Percentiles rank a stretch among this genome's conserved stretches.
phyloP scores from a whole-genome alignment of 2,888 invertebrate species.

The Oegoconia quadripuncta region DNA sequence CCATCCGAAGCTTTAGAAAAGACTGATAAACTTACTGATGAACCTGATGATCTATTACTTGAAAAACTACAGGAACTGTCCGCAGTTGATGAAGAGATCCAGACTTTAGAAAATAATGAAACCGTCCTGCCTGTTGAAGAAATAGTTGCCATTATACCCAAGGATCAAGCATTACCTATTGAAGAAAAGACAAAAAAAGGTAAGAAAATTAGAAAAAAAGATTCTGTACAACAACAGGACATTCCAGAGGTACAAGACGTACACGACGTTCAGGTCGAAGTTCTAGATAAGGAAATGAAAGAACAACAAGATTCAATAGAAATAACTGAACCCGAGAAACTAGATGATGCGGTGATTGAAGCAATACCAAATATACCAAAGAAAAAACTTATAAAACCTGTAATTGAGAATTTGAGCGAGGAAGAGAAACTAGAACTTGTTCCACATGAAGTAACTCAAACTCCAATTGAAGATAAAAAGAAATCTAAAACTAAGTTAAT shows the following conservation, averaged over 20 bases:
- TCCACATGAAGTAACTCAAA: constrained; percentile 14
- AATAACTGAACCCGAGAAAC: neutral
- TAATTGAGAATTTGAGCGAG: neutral
- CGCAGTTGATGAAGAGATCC: neutral
- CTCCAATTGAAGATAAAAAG: constrained; percentile 46
- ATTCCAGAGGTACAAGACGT: neutral
- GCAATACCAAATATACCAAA: neutral
- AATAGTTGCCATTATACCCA: neutral
- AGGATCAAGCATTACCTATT: neutral
- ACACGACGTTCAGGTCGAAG: neutral
- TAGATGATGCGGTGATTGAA: neutral
- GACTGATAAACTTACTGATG: neutral
- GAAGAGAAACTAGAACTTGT: neutral
- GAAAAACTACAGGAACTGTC: neutral
- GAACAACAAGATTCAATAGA: constrained; percentile 1
- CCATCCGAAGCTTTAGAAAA: neutral
- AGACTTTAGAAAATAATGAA: neutral
- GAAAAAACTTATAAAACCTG: neutral
- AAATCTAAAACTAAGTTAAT: constrained; percentile 51
- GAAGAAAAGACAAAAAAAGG: constrained; percentile 9
- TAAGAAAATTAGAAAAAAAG: constrained; percentile 1
- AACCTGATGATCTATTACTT: neutral
- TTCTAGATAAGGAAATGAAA: neutral
- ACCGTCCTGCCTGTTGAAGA: neutral
- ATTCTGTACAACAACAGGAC: neutral